Percentiles rank a stretch among this genome's conserved stretches.
Evolutionary conservation across 2,888 invertebrate species (phyloP).

Genomic region (Meandrusa payeni): DNA sequence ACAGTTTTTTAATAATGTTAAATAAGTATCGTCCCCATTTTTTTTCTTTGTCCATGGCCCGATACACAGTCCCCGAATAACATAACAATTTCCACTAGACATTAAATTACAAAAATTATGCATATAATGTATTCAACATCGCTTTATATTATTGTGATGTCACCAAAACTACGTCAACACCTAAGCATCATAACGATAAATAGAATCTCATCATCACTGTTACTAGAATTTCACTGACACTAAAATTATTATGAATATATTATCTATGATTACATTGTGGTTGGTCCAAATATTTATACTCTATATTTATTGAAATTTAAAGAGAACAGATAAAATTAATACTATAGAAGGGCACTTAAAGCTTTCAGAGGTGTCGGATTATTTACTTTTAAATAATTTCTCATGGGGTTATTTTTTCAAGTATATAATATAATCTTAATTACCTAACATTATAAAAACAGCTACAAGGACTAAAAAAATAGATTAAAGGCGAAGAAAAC

Average conservation of each 20-base stretch:
- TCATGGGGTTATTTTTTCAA: background rate
- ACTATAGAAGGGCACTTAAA: slow-evolving; percentile 13
- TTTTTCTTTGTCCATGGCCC: too few species aligned
- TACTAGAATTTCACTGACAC: slow-evolving; percentile 1
- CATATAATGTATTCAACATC: background rate
- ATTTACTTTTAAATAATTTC: background rate
- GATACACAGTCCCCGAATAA: slow-evolving; percentile 14
- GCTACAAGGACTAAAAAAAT: slow-evolving; percentile 4
- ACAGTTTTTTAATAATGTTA: too few species aligned
- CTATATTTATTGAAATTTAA: slow-evolving; percentile 18
- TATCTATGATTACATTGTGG: slow-evolving; percentile 28
- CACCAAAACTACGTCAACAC: slow-evolving; percentile 17
- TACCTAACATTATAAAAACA: background rate
- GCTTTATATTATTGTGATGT: slow-evolving; percentile 8
- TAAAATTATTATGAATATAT: slow-evolving; percentile 9
- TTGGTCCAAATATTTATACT: slow-evolving; percentile 33
- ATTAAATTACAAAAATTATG: slow-evolving; percentile 17
- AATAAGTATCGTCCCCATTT: too few species aligned
- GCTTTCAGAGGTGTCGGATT: slow-evolving; percentile 5
- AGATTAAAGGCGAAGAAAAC: slow-evolving; percentile 2
- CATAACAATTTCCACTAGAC: background rate
- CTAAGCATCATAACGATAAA: slow-evolving; percentile 2
- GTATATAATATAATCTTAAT: background rate
- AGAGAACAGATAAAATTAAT: slow-evolving; percentile 18
- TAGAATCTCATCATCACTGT: slow-evolving; percentile 11